A percentile compares a stretch with the other conserved stretches of the same genome.
phyloP scores from a whole-genome alignment of 2,888 invertebrate genomes.

The Agrotis segetum region DNA sequence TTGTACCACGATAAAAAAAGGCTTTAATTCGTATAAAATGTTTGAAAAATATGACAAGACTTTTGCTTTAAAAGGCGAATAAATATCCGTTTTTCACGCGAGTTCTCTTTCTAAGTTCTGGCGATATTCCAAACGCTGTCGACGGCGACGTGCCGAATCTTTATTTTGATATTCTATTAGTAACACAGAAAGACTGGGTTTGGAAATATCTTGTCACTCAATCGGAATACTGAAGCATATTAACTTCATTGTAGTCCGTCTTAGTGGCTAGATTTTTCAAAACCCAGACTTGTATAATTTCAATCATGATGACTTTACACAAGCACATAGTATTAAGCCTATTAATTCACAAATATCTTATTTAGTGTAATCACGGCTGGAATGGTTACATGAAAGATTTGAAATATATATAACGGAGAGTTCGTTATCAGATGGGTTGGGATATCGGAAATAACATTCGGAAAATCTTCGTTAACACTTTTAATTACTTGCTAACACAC shows the following conservation, averaged over 20 bases:
- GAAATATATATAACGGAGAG: too few relatives aligned
- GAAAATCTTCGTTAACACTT: too few relatives aligned
- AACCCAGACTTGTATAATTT: neutral
- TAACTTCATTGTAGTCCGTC: neutral
- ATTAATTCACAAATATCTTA: too few relatives aligned
- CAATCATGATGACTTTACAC: neutral
- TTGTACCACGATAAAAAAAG: too few relatives aligned
- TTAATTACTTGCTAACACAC: too few relatives aligned
- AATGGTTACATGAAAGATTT: too few relatives aligned
- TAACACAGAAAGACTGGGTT: neutral
- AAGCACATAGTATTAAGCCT: neutral
- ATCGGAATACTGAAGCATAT: neutral
- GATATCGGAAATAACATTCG: too few relatives aligned
- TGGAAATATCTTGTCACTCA: too few relatives aligned
- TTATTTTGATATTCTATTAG: slow-evolving; percentile 12
- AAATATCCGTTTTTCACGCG: slow-evolving; percentile 23
- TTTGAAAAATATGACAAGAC: slow-evolving; percentile 14
- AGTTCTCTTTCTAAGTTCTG: neutral
- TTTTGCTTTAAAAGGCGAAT: slow-evolving; percentile 28
- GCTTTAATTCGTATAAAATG: too few relatives aligned
- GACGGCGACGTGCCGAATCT: neutral
- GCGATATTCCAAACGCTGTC: slow-evolving; percentile 24
- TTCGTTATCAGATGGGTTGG: too few relatives aligned
- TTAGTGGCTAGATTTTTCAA: neutral
- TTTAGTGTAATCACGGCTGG: too few relatives aligned